Base-by-base conservation (phyloP, 1,140 invertebrate genomes). In the Drosophila seguyi region DNA sequence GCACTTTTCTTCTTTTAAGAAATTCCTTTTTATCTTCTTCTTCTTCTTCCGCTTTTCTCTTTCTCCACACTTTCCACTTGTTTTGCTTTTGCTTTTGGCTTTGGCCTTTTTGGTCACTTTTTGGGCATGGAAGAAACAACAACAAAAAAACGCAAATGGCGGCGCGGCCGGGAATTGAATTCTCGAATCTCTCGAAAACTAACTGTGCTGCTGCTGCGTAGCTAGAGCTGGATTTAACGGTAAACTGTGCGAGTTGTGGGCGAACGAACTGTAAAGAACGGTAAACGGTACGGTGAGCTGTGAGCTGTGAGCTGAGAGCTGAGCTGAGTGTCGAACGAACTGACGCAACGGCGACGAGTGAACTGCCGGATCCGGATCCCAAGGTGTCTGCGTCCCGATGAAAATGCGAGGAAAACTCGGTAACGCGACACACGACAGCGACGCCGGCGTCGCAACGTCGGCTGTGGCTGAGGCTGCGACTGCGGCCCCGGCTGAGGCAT, bases 321-420 rank as follows among this genome's bases (percentile, higher is more conserved):
- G 22, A 57, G 27, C 61, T 75, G 80, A 84, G 69, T 80, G 75
- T 82, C 80, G 76, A 87, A 79, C 79, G 76, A 87, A 87, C 83
- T 74, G 79, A 88, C 85, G 80, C 86, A 88, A 87, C 84, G 81
- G 84, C 85, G 85, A 88, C 76, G 80, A 88, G 84, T 88, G 81
- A 88, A 88, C 84, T 88, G 85, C 56, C 73, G 67, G 58, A 53
- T 68, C 45, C 44, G 66, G 69, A 82, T 81, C 73, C 79, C 56
- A 68, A 81, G 79, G 65, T 71, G 73, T 77, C 66, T 81, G 65
- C 63, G 71, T 71, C 69, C 71, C 71, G 86, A 86, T 88, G 83
- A 88, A 86, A 86, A 86, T 88, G 63, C 78, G 71, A 79, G 83
- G 84, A 86, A 86, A 86, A 86, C 59, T 74, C 79, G 57, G 42